Evolutionary conservation across 2,113 vertebrate genomes (phyloP).

Genomic region (Hystrix brachyura): DNA sequence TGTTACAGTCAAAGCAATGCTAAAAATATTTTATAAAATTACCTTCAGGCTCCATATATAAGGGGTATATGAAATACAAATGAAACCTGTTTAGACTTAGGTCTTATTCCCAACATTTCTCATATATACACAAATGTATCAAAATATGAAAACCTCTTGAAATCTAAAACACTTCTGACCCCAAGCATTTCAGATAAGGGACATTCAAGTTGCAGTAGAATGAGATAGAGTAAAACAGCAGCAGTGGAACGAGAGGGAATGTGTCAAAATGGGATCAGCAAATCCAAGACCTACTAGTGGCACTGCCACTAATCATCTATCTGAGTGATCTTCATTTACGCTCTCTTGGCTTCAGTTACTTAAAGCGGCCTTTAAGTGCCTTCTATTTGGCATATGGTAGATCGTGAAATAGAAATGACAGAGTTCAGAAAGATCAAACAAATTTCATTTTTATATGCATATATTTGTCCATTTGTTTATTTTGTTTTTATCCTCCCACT

Average conservation of each 20-base stretch:
- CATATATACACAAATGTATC: background rate
- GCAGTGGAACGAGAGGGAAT: background rate
- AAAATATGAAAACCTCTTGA: background rate
- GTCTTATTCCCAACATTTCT: background rate
- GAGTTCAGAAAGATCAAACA: background rate
- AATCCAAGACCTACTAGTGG: background rate
- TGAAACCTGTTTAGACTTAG: background rate
- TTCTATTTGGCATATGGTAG: background rate
- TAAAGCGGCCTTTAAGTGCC: background rate
- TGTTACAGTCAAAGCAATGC: background rate
- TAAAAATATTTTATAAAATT: background rate
- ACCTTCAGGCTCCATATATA: background rate
- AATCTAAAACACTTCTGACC: background rate
- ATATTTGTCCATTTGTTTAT: background rate
- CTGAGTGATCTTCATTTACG: background rate
- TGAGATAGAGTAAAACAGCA: background rate
- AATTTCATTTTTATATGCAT: background rate
- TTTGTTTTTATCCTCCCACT: constrained; percentile 21
- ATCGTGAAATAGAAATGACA: background rate
- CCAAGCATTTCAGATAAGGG: background rate
- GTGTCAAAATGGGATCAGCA: background rate
- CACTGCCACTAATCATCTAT: background rate
- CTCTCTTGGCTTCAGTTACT: background rate
- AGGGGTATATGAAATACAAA: background rate
- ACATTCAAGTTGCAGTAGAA: background rate